Evolutionary conservation across 2,888 invertebrate species (phyloP).

Genomic region (Hecatera dysodea): DNA sequence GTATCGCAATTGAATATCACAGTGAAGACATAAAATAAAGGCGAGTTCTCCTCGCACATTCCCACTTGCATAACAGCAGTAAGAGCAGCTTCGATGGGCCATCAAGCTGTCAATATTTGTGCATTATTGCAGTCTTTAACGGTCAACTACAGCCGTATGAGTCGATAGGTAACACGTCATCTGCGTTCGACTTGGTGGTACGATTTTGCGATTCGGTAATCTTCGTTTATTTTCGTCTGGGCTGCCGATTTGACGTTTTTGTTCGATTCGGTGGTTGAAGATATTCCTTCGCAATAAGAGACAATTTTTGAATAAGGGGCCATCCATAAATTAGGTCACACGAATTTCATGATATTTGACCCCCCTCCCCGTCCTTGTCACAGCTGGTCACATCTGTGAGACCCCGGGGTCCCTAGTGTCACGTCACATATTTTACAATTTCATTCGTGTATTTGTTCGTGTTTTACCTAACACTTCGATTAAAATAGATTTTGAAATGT

Average conservation of each 20-base stretch:
- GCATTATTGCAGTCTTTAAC: conserved; percentile 56
- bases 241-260: neutral
- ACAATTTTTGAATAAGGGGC: no score
- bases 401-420: no score
- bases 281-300: neutral
- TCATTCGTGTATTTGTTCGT: no score
- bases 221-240: conserved; percentile 36
- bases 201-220: conserved; percentile 32
- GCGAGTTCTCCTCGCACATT: conserved; percentile 44
- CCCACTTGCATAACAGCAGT: conserved; percentile 46
- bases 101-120: conserved; percentile 59
- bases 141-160: conserved; percentile 18
- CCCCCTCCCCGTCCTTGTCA: no score
- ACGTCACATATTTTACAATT: no score
- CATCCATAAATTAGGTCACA: no score
- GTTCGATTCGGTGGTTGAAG: neutral
- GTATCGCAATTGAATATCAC: conserved; percentile 44
- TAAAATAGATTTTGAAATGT: no score
- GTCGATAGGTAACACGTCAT: conserved; percentile 44
- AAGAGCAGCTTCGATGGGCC: conserved; percentile 37
- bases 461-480: no score
- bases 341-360: no score
- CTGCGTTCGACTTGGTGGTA: conserved; percentile 32
- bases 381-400: no score
- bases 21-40: conserved; percentile 47